Evolutionary conservation across 1,140 invertebrate genomes (phyloP).

Genomic region (Berghia stephanieae): DNA sequence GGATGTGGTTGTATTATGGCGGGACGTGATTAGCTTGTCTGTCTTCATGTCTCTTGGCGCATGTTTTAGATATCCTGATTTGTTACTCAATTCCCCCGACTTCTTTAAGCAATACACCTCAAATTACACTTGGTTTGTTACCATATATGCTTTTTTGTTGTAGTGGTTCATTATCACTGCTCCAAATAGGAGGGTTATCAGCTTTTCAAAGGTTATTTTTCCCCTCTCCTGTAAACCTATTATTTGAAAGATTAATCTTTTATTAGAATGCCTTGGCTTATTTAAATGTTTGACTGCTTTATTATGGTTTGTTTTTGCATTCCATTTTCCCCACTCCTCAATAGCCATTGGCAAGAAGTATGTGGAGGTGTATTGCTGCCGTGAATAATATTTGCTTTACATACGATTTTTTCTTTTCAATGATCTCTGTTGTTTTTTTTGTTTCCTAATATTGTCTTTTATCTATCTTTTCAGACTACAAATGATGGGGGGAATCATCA

Average conservation of each 20-base stretch:
- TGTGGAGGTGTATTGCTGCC: neutral
- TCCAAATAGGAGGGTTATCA: neutral
- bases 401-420: too few species aligned
- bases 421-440: neutral
- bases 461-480: conserved; percentile 24
- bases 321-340: too few species aligned
- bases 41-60: neutral
- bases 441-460: neutral
- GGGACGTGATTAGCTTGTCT: neutral
- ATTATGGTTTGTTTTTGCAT: too few species aligned
- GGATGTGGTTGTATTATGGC: neutral
- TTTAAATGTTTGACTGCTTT: too few species aligned
- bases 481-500: neutral
- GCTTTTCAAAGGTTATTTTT: neutral
- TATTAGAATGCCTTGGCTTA: too few species aligned
- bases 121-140: too few species aligned
- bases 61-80: neutral
- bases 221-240: too few species aligned
- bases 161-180: neutral
- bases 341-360: too few species aligned
- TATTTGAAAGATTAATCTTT: too few species aligned
- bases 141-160: neutral
- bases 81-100: neutral
- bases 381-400: too few species aligned
- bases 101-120: too few species aligned